These are phyloP conservation scores for Cricetomys ansorgei DNA, from an alignment of 2,113 vertebrate species.

Conservation along the genomic window DNA sequence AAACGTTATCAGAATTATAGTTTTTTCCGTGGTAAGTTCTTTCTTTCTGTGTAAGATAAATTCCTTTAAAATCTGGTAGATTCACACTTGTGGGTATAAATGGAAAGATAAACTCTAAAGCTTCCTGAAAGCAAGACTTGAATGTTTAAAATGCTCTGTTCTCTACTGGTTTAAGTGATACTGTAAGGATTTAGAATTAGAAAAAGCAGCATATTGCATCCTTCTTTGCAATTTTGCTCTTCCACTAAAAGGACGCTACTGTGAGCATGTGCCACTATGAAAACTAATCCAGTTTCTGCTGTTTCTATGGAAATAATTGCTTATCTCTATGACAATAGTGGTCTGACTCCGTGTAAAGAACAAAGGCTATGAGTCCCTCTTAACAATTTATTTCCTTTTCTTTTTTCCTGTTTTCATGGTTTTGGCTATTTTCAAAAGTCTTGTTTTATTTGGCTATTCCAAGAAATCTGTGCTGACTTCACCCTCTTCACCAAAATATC, in stretches of 20 bases:
- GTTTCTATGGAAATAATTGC: conserved; percentile 63
- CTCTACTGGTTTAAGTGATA: neutral
- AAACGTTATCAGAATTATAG: neutral
- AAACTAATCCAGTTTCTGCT: conserved; percentile 51
- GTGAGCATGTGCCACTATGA: conserved; percentile 29
- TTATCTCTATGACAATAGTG: conserved; percentile 62
- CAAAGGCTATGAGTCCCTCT: neutral
- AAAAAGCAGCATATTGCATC: neutral
- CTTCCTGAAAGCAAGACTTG: neutral
- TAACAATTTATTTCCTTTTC: neutral
- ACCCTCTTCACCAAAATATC: neutral
- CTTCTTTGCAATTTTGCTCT: conserved; percentile 32
- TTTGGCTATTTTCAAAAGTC: neutral
- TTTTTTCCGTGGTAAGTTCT: neutral
- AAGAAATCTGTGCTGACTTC: neutral
- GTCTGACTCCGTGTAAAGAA: conserved; percentile 12
- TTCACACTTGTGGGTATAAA: neutral
- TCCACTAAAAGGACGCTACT: conserved; percentile 3
- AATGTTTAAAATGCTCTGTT: neutral
- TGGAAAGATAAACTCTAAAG: conserved; percentile 19
- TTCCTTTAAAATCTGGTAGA: neutral
- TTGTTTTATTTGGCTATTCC: neutral
- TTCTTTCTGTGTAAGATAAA: neutral
- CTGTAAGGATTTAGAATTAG: neutral
- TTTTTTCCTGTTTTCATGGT: neutral